Evolutionary conservation across 2,797 vertebrate genomes (phyloP), one percentile per base, ranked within the genome.

Genomic region (Leptatherina wallacei): DNA sequence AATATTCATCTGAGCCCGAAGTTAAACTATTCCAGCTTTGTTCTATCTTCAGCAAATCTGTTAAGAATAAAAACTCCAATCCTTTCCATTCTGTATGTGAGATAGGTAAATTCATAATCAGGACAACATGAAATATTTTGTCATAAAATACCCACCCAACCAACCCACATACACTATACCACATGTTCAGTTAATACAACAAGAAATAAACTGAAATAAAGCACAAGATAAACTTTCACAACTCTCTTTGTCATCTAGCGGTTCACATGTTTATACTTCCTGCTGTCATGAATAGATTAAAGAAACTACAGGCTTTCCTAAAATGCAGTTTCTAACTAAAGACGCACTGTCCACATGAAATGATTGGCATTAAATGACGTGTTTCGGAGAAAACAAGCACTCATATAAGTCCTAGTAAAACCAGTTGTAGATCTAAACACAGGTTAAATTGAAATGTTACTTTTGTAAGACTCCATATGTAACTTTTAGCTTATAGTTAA

Each of bases 381-480:
- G 1, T 73, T 29, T 4, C 0, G 0, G 1, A 61, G 1, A 4
- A 32, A 61, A 32, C 22, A 0, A 32, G 0, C 0, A 0, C 14
- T 79, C 0, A 70, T 93, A n/a, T 6, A 29, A 35, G 30, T 24
- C 5, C 75, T 95, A 29, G 20, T 95, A n/a, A 44, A 6, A 1
- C 94, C 96, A 29, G 2, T 92, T 69, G 42, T 78, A 47, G 58
- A 81, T 69, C 91, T 90, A 1, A 84, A 88, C 3, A 20, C 32
- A 32, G 32, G 32, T 32, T 32, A 32, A 32, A 32, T 32, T 32
- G 32, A 27, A 27, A 2, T 27, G 24, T 27, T 27, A 27, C 52
- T 56, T 81, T 75, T 38, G 61, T 95, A 20, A 94, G 93, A 68
- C 64, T 95, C 27, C 2, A 16, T 42, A 14, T 9, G 6, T 32